phyloP scores from a whole-genome alignment of 2,797 vertebrate species.

The Ctenosaura bakeri region DNA sequence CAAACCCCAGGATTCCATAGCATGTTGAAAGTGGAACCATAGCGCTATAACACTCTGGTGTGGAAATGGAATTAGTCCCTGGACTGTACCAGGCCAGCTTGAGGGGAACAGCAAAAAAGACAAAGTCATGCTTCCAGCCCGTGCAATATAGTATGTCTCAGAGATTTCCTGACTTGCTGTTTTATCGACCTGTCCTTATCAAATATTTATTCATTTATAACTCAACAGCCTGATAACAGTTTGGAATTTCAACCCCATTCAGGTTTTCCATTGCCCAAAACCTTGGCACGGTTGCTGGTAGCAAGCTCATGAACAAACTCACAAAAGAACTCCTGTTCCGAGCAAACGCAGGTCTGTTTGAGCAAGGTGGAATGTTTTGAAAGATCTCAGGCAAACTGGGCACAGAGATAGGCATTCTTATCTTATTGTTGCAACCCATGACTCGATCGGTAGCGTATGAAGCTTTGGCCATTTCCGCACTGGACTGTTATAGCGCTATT shows the following conservation, averaged over 20 bases:
- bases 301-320: not conserved
- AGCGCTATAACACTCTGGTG: too few species aligned
- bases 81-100: too few species aligned
- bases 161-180: not conserved
- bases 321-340: not conserved
- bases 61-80: too few species aligned
- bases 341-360: not conserved
- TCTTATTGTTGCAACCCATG: not conserved
- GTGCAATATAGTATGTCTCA: not conserved
- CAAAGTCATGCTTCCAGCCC: not conserved
- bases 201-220: conserved; percentile 25
- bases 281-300: not conserved
- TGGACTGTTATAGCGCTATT: too few species aligned
- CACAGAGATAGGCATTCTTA: not conserved
- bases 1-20: too few species aligned
- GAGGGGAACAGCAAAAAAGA: not conserved
- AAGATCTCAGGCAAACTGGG: not conserved
- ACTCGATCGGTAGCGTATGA: too few species aligned
- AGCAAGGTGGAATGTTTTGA: not conserved
- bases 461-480: too few species aligned
- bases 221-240: not conserved
- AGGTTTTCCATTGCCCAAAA: not conserved
- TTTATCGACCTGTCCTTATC: conserved; percentile 13
- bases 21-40: too few species aligned
- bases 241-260: conserved; percentile 13